Base-by-base conservation (phyloP, 2,888 invertebrate species). In the Eupelmus urozonus region DNA sequence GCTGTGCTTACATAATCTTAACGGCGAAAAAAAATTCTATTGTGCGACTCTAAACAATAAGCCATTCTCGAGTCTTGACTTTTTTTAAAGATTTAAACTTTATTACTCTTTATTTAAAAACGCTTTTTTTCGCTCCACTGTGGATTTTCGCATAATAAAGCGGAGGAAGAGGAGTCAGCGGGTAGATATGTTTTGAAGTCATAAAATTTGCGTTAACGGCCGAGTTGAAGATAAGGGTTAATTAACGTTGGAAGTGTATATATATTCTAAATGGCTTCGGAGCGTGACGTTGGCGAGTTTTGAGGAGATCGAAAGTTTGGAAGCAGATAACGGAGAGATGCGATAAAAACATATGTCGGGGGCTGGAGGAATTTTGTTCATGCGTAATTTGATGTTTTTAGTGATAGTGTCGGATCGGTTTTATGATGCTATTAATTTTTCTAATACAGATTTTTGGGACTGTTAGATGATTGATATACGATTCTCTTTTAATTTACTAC, bases 251-350 rank as follows among this genome's bases (percentile, higher is more conserved):
- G 20, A 49, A 49, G 20, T 42, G 29, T 27, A 16, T 57, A 57
- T 20, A 70, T 59, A 27, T 25, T n/a, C 49, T 45, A 59, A 70
- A 70, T 59, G 45, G 45, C 53, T 66, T 66, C 53, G 45, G 49
- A 59, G 49, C 70, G 57, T 70, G 59, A 55, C 40, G 42, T 70
- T 59, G 5, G 70, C 49, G 59, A 59, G 59, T 70, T 70, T 70
- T 59, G 45, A 59, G 49, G 7, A 57, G 57, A 70, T 59, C 18
- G 59, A 59, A 70, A 70, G 59, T 70, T 70, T 20, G 34, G n/a
- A 45, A 59, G 57, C 18, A 27, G 69, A 69, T 69, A 69, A 69
- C 40, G 16, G 20, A 16, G 9, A 1, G 51, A 23, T 1, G 5
- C 67, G 34, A 55, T 65, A 65, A 65, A 63, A 65, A 63, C 59